These are phyloP conservation scores for Fistularia commersonii DNA, from an alignment of 2,797 vertebrate species.

Conservation along the genomic window DNA sequence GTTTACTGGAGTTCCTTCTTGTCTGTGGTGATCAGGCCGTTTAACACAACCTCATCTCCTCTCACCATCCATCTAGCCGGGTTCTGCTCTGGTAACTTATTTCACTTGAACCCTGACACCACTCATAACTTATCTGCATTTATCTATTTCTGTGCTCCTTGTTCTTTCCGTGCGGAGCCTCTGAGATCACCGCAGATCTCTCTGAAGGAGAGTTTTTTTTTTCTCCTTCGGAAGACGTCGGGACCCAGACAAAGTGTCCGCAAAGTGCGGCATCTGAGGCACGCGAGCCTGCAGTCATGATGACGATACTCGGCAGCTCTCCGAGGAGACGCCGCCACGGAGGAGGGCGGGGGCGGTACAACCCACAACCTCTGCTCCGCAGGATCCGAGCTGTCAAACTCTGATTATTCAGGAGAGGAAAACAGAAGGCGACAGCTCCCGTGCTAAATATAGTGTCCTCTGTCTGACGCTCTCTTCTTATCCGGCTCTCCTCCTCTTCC, in stretches of 20 bases:
- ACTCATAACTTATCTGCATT: too few relatives aligned
- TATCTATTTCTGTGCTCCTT: too few relatives aligned
- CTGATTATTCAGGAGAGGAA: constrained; percentile 69
- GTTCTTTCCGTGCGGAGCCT: too few relatives aligned
- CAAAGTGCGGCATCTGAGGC: constrained; percentile 39
- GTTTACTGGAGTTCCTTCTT: too few relatives aligned
- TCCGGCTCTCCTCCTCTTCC: constrained; percentile 56
- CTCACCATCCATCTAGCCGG: too few relatives aligned
- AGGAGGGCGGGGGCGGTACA: constrained; percentile 37
- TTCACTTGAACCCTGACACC: too few relatives aligned
- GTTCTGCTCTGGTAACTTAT: too few relatives aligned
- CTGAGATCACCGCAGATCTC: constrained; percentile 4
- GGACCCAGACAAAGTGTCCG: constrained; percentile 19
- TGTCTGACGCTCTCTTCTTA: constrained; percentile 42
- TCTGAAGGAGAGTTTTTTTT: constrained; percentile 5
- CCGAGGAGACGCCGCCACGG: constrained; percentile 40
- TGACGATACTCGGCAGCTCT: constrained; percentile 53
- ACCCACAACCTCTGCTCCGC: constrained; percentile 74
- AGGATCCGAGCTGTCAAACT: constrained; percentile 72
- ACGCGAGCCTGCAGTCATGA: constrained; percentile 56
- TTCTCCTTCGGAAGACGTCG: constrained; percentile 31
- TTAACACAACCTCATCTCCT: too few relatives aligned
- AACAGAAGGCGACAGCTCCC: constrained; percentile 76
- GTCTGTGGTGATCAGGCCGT: too few relatives aligned
- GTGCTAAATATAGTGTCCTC: constrained; percentile 78